phyloP scores from a whole-genome alignment of 35 echinoderm and acorn worm species.

The Amphiura filiformis region DNA sequence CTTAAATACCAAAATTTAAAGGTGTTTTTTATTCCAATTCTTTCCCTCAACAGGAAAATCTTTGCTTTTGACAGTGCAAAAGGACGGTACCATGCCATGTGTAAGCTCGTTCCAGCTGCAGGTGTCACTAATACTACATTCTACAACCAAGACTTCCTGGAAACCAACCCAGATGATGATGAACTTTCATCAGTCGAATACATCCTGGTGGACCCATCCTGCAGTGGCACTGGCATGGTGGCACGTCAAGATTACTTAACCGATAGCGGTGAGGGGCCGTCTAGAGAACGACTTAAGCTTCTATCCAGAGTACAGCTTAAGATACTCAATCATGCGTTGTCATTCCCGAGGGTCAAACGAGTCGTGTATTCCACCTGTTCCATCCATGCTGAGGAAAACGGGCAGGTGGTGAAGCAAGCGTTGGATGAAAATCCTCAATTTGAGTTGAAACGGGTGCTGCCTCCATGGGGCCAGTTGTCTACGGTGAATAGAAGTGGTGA shows the following conservation, averaged over 20 bases:
- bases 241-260: constrained; percentile 67
- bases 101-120: constrained; percentile 18
- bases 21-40: background rate
- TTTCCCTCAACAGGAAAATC: constrained; percentile 57
- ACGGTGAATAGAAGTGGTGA: background rate
- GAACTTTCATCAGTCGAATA: constrained; percentile 49
- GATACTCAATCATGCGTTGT: constrained; percentile 77
- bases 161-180: constrained; percentile 44
- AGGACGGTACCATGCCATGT: constrained; percentile 50
- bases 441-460: constrained; percentile 48
- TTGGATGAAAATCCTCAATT: constrained; percentile 48
- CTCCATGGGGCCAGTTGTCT: constrained; percentile 25
- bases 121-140: constrained; percentile 56
- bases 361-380: constrained; percentile 97
- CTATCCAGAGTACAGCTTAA: constrained; percentile 52
- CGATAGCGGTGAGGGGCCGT: background rate
- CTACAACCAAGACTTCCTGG: constrained; percentile 67
- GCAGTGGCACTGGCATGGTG: constrained; percentile 87
- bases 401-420: constrained; percentile 64
- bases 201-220: constrained; percentile 90
- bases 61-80: constrained; percentile 83
- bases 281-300: constrained; percentile 43
- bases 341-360: constrained; percentile 72
- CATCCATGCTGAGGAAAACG: constrained; percentile 64
- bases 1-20: no score